phyloP scores from a whole-genome alignment of 2,888 invertebrate genomes.

The Agapostemon virescens region DNA sequence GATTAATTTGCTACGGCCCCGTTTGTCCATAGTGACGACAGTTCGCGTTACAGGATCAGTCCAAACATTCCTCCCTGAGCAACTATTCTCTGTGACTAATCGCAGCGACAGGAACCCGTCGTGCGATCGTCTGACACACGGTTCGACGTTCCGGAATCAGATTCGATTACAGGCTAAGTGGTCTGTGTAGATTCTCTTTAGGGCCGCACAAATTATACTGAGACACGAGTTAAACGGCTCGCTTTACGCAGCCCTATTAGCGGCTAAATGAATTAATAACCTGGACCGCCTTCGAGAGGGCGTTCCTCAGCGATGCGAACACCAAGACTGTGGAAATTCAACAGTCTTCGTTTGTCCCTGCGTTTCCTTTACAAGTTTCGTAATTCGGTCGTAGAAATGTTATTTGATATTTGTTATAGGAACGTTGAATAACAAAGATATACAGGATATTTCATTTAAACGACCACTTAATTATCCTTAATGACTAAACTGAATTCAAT shows the following conservation, averaged over 20 bases:
- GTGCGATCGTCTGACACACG: constrained; percentile 32
- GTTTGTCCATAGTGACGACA: constrained; percentile 56
- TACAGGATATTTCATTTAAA: no score
- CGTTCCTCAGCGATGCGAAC: not conserved
- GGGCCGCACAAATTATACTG: not conserved
- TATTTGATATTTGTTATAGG: no score
- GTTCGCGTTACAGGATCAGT: constrained; percentile 45
- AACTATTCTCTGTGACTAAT: constrained; percentile 57
- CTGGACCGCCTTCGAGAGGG: not conserved
- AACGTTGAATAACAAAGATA: no score
- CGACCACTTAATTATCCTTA: no score
- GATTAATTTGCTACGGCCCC: constrained; percentile 54
- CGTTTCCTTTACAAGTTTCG: not conserved
- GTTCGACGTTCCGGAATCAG: constrained; percentile 42
- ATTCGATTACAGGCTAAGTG: constrained; percentile 39
- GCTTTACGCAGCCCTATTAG: not conserved
- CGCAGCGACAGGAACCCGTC: constrained; percentile 44
- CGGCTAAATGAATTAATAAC: not conserved
- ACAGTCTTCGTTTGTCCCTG: not conserved
- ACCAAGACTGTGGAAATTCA: not conserved
- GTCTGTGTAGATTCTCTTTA: constrained; percentile 11
- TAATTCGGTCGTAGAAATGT: no score
- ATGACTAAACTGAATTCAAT: no score
- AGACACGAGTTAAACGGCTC: not conserved
- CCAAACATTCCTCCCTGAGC: constrained; percentile 41